A percentile compares a stretch with the other conserved stretches of the same genome.
These are phyloP conservation scores for Gasterosteus aculeatus DNA, from an alignment of 2,113 vertebrate species.

Conservation along the genomic window DNA sequence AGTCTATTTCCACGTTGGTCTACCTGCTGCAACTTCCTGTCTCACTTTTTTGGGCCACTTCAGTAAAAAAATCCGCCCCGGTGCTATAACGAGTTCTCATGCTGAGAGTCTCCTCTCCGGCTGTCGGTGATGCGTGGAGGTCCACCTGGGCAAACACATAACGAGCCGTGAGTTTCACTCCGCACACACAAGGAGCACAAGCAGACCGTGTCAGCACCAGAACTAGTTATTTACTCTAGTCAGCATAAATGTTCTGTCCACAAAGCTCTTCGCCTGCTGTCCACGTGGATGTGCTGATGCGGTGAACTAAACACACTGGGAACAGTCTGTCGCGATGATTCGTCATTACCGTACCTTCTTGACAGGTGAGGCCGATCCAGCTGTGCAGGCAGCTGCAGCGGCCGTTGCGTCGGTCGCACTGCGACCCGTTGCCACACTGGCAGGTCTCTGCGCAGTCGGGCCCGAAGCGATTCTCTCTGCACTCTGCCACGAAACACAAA, in stretches of 20 bases:
- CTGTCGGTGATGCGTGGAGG: slow-evolving; percentile 48
- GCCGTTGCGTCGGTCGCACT: slow-evolving; percentile 83
- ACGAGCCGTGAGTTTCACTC: slow-evolving; percentile 30
- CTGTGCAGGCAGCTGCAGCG: slow-evolving; percentile 84
- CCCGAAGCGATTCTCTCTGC: slow-evolving; percentile 80
- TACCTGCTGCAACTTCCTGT: slow-evolving; percentile 18
- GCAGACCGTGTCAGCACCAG: slow-evolving; percentile 58
- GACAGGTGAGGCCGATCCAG: slow-evolving; percentile 84
- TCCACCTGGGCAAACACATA: slow-evolving; percentile 63
- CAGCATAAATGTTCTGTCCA: slow-evolving; percentile 48
- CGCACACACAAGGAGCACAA: slow-evolving; percentile 21
- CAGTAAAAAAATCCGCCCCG: slow-evolving; percentile 14
- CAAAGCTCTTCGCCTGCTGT: slow-evolving; percentile 30
- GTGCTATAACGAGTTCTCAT: slow-evolving; percentile 69
- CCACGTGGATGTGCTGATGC: background rate
- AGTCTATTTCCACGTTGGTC: slow-evolving; percentile 50
- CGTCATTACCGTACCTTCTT: slow-evolving; percentile 81
- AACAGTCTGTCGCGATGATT: background rate
- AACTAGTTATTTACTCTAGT: slow-evolving; percentile 35
- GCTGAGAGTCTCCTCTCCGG: slow-evolving; percentile 41
- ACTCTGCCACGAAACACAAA: slow-evolving; percentile 78
- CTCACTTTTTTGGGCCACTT: slow-evolving; percentile 40
- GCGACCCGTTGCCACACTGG: slow-evolving; percentile 80
- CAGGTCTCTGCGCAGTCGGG: slow-evolving; percentile 86
- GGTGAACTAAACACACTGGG: background rate